Percentiles rank a stretch among this genome's conserved stretches.
These are phyloP conservation scores for Uria aalge DNA, from an alignment of 2,113 vertebrate species.

Conservation along the genomic window DNA sequence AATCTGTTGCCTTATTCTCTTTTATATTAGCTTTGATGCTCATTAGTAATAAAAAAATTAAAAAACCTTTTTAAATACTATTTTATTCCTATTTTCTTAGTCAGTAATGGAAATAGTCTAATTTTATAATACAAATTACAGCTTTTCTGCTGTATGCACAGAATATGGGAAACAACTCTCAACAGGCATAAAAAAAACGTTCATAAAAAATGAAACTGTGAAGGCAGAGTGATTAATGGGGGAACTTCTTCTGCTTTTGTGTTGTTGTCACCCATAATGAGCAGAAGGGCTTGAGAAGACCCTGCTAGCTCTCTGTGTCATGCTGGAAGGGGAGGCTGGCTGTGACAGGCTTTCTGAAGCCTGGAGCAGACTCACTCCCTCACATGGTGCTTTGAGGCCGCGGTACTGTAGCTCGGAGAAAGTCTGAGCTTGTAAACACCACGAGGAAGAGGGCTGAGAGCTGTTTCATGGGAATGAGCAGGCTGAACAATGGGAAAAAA, in stretches of 20 bases:
- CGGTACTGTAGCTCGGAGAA: not conserved
- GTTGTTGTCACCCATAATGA: not conserved
- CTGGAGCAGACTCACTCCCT: not conserved
- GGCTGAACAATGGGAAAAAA: not conserved
- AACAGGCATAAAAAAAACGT: not conserved
- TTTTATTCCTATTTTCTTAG: not conserved
- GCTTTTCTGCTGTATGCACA: not conserved
- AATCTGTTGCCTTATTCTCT: not conserved
- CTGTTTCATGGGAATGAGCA: not conserved
- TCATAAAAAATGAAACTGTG: not conserved
- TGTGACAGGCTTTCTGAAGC: not conserved
- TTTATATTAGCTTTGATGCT: not conserved
- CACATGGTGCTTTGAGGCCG: fast-evolving
- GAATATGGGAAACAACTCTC: not conserved
- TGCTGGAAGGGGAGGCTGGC: not conserved
- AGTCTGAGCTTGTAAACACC: not conserved
- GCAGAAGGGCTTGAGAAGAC: not conserved
- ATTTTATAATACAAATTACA: not conserved
- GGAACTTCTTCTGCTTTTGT: not conserved
- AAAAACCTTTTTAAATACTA: not conserved
- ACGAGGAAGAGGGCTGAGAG: not conserved
- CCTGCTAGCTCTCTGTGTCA: not conserved
- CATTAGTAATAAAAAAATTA: not conserved
- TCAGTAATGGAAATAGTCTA: not conserved
- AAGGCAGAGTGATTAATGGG: not conserved